Evolutionary conservation across 2,888 invertebrate genomes (phyloP), one percentile per base, ranked within the genome.

Genomic region (Heliconius erato): DNA sequence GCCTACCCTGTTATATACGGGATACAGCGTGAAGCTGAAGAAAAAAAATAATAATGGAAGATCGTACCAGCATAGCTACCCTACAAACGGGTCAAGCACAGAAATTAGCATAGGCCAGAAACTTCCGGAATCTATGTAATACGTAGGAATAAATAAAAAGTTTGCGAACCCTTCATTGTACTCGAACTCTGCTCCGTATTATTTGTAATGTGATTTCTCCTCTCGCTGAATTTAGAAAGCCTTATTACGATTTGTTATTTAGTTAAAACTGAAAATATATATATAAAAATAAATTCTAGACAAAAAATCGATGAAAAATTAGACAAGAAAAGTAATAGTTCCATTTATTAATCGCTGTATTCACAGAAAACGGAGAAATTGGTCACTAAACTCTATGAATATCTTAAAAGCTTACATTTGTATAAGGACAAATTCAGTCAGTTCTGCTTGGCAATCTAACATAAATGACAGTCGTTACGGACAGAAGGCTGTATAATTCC

Each of bases 21-120:
- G 16, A 54, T 19, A 19, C 49, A 19, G 5, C 16, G 19, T 54
- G 6, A 54, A 16, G 2, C 7, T 54, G 54, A n/a, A 23, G 19
- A 54, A 23, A 19, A 54, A 54, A 7, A 0, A 54, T 19, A 19
- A 54, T 19, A 23, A 7, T 19, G 19, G 5, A 7, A 23, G 11
- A 14, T 54, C 54, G 5, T 54, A 74, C 5, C 19, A 74, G 11
- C 71, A 23, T 72, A 19, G 82, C 14, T 7, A 44, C 65, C 77
- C 79, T 78, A 78, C 72, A 28, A 71, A 65, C 44, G 80, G 83
- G 82, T 82, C 77, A 82, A 79, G 72, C 77, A 82, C 68, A 71
- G 72, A 77, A 77, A 83, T 83, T 83, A 83, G 82, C 83, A 83
- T 83, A 82, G 83, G 82, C 82, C 80, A 71, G 28, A 72, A 81